phyloP scores from a whole-genome alignment of 2,888 invertebrate species.

The Pseudococcus jackbeardsleyi region DNA sequence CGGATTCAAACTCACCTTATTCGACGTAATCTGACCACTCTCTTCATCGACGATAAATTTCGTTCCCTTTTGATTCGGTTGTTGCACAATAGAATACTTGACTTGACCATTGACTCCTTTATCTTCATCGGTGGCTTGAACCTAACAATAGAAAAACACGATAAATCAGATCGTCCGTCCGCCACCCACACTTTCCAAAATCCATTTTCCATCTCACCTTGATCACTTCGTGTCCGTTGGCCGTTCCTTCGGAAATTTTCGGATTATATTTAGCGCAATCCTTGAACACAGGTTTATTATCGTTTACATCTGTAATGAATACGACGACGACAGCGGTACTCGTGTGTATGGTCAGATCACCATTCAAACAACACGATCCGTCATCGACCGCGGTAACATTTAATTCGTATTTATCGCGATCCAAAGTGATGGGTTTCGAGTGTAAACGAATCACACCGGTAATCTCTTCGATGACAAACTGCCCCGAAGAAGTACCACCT shows the following conservation, averaged over 20 bases:
- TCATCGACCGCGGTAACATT: slow-evolving; percentile 98
- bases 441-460: slow-evolving; percentile 93
- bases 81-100: slow-evolving; percentile 96
- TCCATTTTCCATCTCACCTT: slow-evolving; percentile 75
- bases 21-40: slow-evolving; percentile 94
- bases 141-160: slow-evolving; percentile 67
- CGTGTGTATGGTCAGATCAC: slow-evolving; percentile 88
- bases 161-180: slow-evolving; percentile 19
- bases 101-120: slow-evolving; percentile 96
- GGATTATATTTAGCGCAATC: slow-evolving; percentile 94
- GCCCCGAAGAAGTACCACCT: slow-evolving; percentile 89
- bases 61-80: slow-evolving; percentile 93
- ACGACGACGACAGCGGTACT: slow-evolving; percentile 96
- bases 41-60: slow-evolving; percentile 96
- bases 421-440: slow-evolving; percentile 87
- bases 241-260: slow-evolving; percentile 94
- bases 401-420: slow-evolving; percentile 93
- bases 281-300: slow-evolving; percentile 95
- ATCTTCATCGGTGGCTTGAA: slow-evolving; percentile 93
- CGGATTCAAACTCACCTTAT: slow-evolving; percentile 75
- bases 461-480: slow-evolving; percentile 95
- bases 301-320: slow-evolving; percentile 96
- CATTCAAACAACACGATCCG: slow-evolving; percentile 94
- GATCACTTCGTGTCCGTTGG: slow-evolving; percentile 92
- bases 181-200: not conserved